Evolutionary conservation across 2,113 vertebrate genomes (phyloP).

Genomic region (Cinclus cinclus): DNA sequence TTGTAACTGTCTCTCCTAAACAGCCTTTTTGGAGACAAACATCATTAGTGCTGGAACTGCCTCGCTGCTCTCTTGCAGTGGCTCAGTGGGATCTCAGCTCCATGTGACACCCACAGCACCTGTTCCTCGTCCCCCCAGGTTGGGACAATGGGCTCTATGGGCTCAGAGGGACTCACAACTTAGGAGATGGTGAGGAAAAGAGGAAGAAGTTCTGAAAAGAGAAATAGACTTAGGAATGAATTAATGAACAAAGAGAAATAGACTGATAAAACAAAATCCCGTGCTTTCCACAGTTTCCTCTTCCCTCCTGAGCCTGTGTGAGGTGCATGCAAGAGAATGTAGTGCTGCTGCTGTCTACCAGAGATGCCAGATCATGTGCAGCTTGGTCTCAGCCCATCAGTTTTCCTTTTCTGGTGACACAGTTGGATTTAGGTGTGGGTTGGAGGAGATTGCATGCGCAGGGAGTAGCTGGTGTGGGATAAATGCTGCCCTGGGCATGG

Average conservation of each 20-base stretch:
- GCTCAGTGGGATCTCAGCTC: neutral
- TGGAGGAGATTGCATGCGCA: rapidly evolving
- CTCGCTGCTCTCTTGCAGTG: rapidly evolving
- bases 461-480: rapidly evolving
- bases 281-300: neutral
- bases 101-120: rapidly evolving
- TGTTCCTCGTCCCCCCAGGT: rapidly evolving
- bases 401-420: neutral
- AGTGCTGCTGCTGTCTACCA: neutral
- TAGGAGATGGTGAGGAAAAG: neutral
- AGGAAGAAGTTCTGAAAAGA: neutral
- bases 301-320: rapidly evolving
- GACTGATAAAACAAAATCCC: neutral
- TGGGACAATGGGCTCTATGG: rapidly evolving
- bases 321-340: neutral
- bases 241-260: neutral
- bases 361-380: neutral
- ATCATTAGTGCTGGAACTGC: neutral
- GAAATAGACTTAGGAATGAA: neutral
- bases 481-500: neutral
- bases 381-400: neutral
- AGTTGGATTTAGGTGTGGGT: neutral
- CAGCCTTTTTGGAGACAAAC: conserved; percentile 24
- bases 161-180: neutral
- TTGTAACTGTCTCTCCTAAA: conserved; percentile 49